Percentiles rank a stretch among this genome's conserved stretches.
Conservation (phyloP, 1,140 invertebrate genomes). For the Psilanteris sp. region DNA sequence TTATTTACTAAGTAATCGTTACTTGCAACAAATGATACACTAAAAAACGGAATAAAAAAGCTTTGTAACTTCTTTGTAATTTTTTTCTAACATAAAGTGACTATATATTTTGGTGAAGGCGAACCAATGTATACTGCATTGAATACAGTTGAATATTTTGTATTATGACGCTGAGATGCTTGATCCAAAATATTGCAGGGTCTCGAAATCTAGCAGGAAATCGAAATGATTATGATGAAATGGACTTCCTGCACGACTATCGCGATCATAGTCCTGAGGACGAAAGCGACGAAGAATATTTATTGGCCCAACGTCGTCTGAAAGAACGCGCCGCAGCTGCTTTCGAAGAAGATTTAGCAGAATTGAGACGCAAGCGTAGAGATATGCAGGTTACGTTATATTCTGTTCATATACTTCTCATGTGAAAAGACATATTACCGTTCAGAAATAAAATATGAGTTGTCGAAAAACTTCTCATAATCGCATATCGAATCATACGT, state of each 20-base stretch:
- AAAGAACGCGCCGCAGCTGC: slow-evolving; percentile 75
- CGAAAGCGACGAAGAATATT: slow-evolving; percentile 71
- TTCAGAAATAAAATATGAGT: too few relatives aligned
- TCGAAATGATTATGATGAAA: slow-evolving; percentile 71
- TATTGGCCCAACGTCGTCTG: slow-evolving; percentile 68
- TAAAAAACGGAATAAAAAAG: too few relatives aligned
- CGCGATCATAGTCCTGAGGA: slow-evolving; percentile 66
- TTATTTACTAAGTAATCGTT: too few relatives aligned
- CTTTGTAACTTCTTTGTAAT: too few relatives aligned
- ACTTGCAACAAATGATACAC: too few relatives aligned
- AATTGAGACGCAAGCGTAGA: slow-evolving; percentile 73
- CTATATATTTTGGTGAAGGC: too few relatives aligned
- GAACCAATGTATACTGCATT: too few relatives aligned
- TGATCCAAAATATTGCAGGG: slow-evolving; percentile 66
- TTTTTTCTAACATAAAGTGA: too few relatives aligned
- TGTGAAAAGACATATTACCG: too few relatives aligned
- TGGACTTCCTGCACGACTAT: slow-evolving; percentile 68
- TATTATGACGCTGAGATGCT: slow-evolving; percentile 24
- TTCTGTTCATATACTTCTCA: slow-evolving; percentile 22
- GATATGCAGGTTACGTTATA: slow-evolving; percentile 71
- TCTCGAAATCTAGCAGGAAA: slow-evolving; percentile 70
- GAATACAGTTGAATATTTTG: too few relatives aligned
- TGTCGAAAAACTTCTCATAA: not conserved
- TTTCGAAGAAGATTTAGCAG: slow-evolving; percentile 76
- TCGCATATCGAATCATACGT: too few relatives aligned